Conservation (phyloP, 2,113 vertebrate species). For the Globicephala melas region DNA sequence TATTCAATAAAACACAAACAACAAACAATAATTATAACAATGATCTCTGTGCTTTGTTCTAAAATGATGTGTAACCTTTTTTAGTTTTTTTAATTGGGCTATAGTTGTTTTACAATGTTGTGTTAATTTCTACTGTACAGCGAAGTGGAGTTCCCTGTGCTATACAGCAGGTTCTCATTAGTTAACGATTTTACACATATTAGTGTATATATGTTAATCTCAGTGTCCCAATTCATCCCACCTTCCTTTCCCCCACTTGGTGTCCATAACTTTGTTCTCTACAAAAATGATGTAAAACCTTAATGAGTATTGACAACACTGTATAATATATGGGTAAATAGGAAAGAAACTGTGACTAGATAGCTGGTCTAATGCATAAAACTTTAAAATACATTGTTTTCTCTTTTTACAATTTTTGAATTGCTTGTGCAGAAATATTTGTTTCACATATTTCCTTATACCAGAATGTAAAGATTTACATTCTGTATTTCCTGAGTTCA, state of each 20-base stretch:
- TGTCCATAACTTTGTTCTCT: no score
- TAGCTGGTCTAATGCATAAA: not conserved
- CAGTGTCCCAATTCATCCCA: no score
- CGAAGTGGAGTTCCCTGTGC: no score
- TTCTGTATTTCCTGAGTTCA: not conserved
- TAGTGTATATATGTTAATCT: no score
- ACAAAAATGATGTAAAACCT: not conserved
- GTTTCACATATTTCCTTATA: not conserved
- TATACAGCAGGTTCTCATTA: no score
- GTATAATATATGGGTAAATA: not conserved
- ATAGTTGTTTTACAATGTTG: no score
- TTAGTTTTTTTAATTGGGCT: no score
- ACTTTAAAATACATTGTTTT: not conserved
- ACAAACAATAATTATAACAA: not conserved
- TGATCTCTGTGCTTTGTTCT: not conserved
- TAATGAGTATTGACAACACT: not conserved
- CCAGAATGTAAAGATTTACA: not conserved
- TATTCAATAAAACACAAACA: not conserved
- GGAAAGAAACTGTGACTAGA: not conserved
- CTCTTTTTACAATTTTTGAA: not conserved
- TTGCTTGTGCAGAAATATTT: not conserved
- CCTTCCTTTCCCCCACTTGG: no score
- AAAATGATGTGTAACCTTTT: not conserved
- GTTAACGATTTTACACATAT: no score
- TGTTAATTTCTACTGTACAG: no score